These are phyloP conservation scores for Leptopterna dolabrata DNA, from an alignment of 2,888 invertebrate genomes.

Conservation along the genomic window DNA sequence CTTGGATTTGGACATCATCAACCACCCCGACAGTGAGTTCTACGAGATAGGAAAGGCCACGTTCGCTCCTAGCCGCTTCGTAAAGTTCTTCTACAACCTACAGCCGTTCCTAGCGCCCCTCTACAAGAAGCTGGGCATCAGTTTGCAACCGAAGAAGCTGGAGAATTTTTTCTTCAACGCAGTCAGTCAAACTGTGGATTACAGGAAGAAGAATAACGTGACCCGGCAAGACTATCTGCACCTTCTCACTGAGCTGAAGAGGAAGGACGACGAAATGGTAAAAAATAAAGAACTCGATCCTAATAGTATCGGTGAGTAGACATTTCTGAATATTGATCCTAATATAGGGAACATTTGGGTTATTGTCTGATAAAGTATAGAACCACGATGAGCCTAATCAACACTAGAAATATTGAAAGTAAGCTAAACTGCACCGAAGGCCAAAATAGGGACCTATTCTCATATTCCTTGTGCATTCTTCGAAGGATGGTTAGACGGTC, in stretches of 20 bases:
- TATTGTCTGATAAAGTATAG: too few relatives aligned
- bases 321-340: too few relatives aligned
- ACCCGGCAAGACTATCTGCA: conserved; percentile 67
- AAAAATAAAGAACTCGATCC: conserved; percentile 20
- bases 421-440: too few relatives aligned
- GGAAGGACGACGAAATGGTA: conserved; percentile 60
- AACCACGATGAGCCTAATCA: too few relatives aligned
- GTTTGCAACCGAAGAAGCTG: not conserved
- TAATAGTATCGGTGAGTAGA: not conserved
- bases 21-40: conserved; percentile 34
- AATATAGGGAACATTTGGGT: too few relatives aligned
- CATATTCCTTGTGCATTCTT: too few relatives aligned
- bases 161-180: conserved; percentile 68
- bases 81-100: conserved; percentile 9
- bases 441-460: too few relatives aligned
- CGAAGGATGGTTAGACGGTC: too few relatives aligned
- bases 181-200: conserved; percentile 56
- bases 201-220: conserved; percentile 57
- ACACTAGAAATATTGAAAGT: too few relatives aligned
- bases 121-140: not conserved
- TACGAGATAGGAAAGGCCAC: not conserved
- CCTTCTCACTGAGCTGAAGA: conserved; percentile 70
- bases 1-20: conserved; percentile 40
- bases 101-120: conserved; percentile 17
- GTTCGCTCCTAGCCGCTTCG: conserved; percentile 10